Conservation (phyloP, 2,797 vertebrate species). For the Chromobotia macracanthus region DNA sequence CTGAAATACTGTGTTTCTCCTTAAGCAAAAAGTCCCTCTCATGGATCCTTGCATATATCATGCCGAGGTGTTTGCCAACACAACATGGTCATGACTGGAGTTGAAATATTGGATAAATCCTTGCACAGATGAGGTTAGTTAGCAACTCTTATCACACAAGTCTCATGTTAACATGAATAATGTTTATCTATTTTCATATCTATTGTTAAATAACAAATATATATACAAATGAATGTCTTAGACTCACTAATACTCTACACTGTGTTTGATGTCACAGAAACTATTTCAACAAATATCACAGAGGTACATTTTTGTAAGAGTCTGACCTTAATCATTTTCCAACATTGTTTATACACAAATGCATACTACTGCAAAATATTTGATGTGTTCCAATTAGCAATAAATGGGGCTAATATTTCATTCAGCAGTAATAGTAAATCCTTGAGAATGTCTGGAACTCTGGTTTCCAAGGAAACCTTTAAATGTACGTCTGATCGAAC, state of each 20-base stretch:
- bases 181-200: background rate
- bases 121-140: background rate
- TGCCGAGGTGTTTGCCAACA: background rate
- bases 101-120: background rate
- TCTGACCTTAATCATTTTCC: background rate
- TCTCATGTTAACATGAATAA: no score
- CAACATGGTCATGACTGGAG: background rate
- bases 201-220: no score
- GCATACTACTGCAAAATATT: slow-evolving; percentile 15
- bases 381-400: background rate
- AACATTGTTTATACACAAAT: background rate
- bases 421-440: background rate
- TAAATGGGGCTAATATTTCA: background rate
- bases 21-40: background rate
- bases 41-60: background rate
- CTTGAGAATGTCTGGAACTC: slow-evolving; percentile 5
- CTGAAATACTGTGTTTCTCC: background rate
- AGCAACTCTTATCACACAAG: background rate
- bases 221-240: no score
- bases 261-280: no score
- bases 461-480: slow-evolving; percentile 26
- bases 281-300: no score
- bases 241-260: no score
- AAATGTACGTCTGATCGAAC: background rate
- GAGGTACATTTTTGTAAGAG: background rate